Base-by-base conservation (phyloP, 2,888 invertebrate genomes). In the Timema podura region DNA sequence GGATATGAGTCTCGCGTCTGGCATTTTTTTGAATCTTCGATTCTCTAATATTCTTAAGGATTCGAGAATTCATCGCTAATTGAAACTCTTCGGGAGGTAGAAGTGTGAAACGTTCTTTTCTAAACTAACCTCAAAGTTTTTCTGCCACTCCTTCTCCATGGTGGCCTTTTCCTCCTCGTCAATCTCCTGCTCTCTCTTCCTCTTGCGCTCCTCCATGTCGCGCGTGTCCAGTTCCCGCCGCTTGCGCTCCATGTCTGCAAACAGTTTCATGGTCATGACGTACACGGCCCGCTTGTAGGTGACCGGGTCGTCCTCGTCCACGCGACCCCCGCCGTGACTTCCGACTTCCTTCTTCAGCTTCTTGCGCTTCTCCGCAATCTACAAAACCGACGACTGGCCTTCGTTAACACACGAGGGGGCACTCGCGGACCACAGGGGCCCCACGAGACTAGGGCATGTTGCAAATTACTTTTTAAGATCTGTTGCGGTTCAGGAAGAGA, bases 231-330 rank as follows among this genome's bases (percentile, higher is more conserved):
- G 83, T 78, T 94, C 92, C 77, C 95, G 89, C 65, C 87, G 86
- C 82, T 96, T 93, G 68, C 96, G 87, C 79, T 98, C 97, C 90
- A 97, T 92, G 79, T 99, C 99, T 67, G 99, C 99, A 81, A 89
- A 89, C 73, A 96, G 86, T 85, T 99, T 98, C 94, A 97, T 98
- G 11, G 97, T 98, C 89, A 98, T 92, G n/a, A 98, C 96, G 85
- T 97, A 97, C 67, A 98, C 88, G 5, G 98, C 91, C 82, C 96
- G 96, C 82, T 92, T 93, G 80, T 91, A 93, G 79, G 92, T 92
- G 67, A 83, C 85, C 16, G 92, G 91, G 78, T 93, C 91, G 82
- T 94, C 93, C 77, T 97, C 97, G 73, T 97, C 92, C 11, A 89
- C 86, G 74, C 88, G 87, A 61, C 83, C 79, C 0, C 85, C 81